Evolutionary conservation across 2,113 vertebrate species (phyloP).

Genomic region (Parus major): DNA sequence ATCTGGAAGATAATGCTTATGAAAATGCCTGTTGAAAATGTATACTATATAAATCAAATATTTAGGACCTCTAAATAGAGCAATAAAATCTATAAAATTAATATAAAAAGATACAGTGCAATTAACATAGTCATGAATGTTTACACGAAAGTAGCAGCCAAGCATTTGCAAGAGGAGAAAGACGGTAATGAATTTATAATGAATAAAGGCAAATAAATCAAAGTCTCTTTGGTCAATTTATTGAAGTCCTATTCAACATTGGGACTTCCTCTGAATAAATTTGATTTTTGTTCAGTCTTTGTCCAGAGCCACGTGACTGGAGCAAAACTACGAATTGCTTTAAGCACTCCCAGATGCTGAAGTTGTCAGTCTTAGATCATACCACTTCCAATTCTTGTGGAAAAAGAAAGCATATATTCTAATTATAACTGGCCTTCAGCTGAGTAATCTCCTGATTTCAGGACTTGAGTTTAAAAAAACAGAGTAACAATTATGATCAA

Average conservation of each 20-base stretch:
- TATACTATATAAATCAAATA: conserved; percentile 22
- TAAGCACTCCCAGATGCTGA: conserved; percentile 77
- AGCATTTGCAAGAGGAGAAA: conserved; percentile 36
- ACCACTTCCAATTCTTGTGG: conserved; percentile 55
- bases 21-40: conserved; percentile 14
- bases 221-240: conserved; percentile 24
- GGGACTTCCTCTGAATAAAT: conserved; percentile 42
- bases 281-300: conserved; percentile 62
- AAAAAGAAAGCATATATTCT: conserved; percentile 59
- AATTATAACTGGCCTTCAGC: conserved; percentile 10
- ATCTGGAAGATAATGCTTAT: conserved; percentile 23
- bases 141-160: conserved; percentile 41
- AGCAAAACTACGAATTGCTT: conserved; percentile 68
- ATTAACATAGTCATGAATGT: conserved; percentile 40
- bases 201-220: neutral
- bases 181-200: conserved; percentile 41
- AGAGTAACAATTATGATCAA: neutral
- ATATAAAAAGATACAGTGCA: conserved; percentile 37
- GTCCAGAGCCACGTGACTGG: conserved; percentile 62
- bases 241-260: conserved; percentile 8
- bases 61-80: conserved; percentile 46
- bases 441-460: neutral
- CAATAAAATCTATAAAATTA: conserved; percentile 35
- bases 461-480: neutral
- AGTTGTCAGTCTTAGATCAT: conserved; percentile 64